These are phyloP conservation scores for Spea multiplicata DNA, from an alignment of 2,113 vertebrate genomes.

Conservation along the genomic window DNA sequence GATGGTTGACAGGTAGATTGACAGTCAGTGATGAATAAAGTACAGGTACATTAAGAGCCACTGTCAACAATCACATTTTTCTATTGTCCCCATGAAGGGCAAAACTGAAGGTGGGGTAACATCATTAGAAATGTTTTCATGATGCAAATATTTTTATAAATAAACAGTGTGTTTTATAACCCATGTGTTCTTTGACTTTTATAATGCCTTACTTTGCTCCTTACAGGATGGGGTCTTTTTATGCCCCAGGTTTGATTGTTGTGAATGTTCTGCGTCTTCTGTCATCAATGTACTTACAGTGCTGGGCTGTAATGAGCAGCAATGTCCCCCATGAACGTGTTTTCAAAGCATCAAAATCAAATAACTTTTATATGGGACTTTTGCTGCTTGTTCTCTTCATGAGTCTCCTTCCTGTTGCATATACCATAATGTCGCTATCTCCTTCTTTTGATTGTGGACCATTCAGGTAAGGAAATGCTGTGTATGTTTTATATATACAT, in stretches of 20 bases:
- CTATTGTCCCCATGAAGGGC: too few relatives aligned
- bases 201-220: constrained; percentile 37
- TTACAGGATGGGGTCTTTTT: constrained; percentile 96
- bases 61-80: too few relatives aligned
- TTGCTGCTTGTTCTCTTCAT: constrained; percentile 92
- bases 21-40: too few relatives aligned
- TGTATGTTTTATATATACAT: background rate
- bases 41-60: too few relatives aligned
- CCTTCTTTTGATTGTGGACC: constrained; percentile 97
- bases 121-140: too few relatives aligned
- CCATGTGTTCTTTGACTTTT: background rate
- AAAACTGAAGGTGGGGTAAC: too few relatives aligned
- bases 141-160: too few relatives aligned
- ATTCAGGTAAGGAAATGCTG: constrained; percentile 77
- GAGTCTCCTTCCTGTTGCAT: constrained; percentile 91
- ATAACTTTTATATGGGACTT: constrained; percentile 98
- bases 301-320: constrained; percentile 96
- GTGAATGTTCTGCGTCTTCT: constrained; percentile 90
- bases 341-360: constrained; percentile 95
- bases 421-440: constrained; percentile 90
- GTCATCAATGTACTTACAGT: constrained; percentile 95
- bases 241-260: constrained; percentile 89
- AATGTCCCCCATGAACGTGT: constrained; percentile 91
- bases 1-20: too few relatives aligned
- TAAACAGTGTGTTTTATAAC: too few relatives aligned